A percentile compares a stretch with the other conserved stretches of the same genome.
Conservation (phyloP, 2,888 invertebrate species). For the Melitaea athalia region DNA sequence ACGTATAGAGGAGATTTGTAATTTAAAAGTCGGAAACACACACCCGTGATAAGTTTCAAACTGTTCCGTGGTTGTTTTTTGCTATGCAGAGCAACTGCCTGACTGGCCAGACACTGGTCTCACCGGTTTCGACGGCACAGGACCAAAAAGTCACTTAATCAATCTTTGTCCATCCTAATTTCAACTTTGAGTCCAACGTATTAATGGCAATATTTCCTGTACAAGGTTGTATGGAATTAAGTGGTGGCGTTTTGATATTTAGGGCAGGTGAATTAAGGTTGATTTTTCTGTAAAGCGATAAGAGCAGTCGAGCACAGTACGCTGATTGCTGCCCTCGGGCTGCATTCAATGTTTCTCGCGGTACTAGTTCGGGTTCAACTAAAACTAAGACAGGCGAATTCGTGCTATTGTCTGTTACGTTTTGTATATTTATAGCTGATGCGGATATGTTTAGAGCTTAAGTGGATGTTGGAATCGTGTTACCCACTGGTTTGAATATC, state of each 20-base stretch:
- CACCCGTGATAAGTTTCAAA: slow-evolving; percentile 52
- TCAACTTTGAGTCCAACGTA: slow-evolving; percentile 30
- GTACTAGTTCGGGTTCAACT: slow-evolving; percentile 50
- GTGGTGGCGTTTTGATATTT: slow-evolving; percentile 45
- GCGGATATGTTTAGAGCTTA: not conserved
- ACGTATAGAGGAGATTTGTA: slow-evolving; percentile 29
- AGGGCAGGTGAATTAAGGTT: slow-evolving; percentile 40
- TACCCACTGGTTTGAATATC: not conserved
- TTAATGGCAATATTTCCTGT: slow-evolving; percentile 24
- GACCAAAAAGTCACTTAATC: slow-evolving; percentile 42
- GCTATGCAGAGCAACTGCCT: slow-evolving; percentile 61
- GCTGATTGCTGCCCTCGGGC: slow-evolving; percentile 57
- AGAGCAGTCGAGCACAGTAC: slow-evolving; percentile 39
- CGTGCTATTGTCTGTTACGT: slow-evolving; percentile 29
- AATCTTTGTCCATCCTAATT: slow-evolving; percentile 33
- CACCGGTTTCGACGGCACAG: slow-evolving; percentile 58
- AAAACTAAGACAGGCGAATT: slow-evolving; percentile 40
- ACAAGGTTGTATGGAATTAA: not conserved
- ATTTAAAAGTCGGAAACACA: slow-evolving; percentile 47
- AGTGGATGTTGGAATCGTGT: not conserved
- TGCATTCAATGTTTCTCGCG: slow-evolving; percentile 48
- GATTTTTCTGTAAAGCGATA: slow-evolving; percentile 43
- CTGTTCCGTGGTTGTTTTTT: slow-evolving; percentile 62
- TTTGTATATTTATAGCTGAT: slow-evolving; percentile 21
- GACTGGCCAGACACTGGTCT: slow-evolving; percentile 65